Percentiles rank a stretch among this genome's conserved stretches.
Evolutionary conservation across 2,113 vertebrate genomes (phyloP).

Genomic region (Oreotrochilus melanogaster): DNA sequence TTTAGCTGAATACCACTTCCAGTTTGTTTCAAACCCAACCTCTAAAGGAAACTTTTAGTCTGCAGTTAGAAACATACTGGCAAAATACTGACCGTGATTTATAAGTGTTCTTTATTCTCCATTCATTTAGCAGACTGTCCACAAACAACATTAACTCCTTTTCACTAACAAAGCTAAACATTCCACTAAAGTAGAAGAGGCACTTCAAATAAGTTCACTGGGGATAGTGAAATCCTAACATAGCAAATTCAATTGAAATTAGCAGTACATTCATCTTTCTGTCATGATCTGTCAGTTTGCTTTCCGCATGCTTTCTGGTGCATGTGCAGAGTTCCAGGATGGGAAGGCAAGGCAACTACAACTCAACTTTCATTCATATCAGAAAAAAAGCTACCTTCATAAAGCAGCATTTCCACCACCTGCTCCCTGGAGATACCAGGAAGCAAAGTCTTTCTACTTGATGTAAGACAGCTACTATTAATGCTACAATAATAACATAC

Average conservation of each 20-base stretch:
- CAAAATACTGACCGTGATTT: neutral
- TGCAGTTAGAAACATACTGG: neutral
- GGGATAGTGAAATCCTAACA: neutral
- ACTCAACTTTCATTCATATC: neutral
- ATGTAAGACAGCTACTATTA: neutral
- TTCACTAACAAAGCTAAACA: neutral
- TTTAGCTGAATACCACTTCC: slow-evolving; percentile 4
- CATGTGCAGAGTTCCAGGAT: neutral
- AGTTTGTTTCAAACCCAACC: slow-evolving; percentile 10
- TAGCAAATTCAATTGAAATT: neutral
- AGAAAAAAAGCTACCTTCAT: neutral
- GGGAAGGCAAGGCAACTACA: neutral
- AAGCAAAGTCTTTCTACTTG: neutral
- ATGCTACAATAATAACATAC: neutral
- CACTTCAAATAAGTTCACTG: neutral
- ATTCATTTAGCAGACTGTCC: neutral
- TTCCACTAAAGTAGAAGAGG: neutral
- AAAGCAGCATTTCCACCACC: neutral
- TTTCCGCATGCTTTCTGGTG: neutral
- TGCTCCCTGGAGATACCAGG: neutral
- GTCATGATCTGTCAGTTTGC: neutral
- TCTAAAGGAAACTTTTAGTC: slow-evolving; percentile 7
- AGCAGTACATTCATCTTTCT: neutral
- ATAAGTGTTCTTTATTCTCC: neutral
- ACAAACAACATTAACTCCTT: neutral